Evolutionary conservation across 2,888 invertebrate genomes (phyloP).

Genomic region (Sesia apiformis): DNA sequence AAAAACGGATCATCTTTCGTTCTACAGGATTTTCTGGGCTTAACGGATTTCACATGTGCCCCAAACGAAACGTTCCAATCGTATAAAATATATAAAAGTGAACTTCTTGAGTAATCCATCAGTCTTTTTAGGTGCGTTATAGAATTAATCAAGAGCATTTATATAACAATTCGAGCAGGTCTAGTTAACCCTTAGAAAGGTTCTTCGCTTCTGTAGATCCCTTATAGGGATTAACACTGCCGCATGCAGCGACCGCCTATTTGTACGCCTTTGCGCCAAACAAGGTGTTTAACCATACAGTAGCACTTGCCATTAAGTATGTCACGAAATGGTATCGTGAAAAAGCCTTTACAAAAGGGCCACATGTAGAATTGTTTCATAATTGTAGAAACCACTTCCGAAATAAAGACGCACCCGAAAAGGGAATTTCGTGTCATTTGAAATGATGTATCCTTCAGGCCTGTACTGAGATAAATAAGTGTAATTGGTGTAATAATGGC

Average conservation of each 20-base stretch:
- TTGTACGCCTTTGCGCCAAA: constrained; percentile 46
- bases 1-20: constrained; percentile 36
- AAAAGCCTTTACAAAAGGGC: not conserved
- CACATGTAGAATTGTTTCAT: not conserved
- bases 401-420: not conserved
- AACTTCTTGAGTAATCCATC: not conserved
- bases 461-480: constrained; percentile 25
- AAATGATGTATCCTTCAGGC: constrained; percentile 27
- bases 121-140: not conserved
- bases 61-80: constrained; percentile 20
- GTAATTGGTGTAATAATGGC: constrained; percentile 57
- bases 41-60: constrained; percentile 52
- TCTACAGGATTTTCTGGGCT: constrained; percentile 48
- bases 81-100: constrained; percentile 10
- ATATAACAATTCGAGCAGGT: constrained; percentile 12
- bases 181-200: constrained; percentile 6
- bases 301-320: constrained; percentile 29
- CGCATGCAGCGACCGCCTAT: constrained; percentile 46
- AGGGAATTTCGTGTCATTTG: constrained; percentile 29
- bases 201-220: constrained; percentile 28
- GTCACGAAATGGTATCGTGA: constrained; percentile 35
- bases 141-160: not conserved
- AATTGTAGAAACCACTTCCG: not conserved
- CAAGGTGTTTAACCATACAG: constrained; percentile 52
- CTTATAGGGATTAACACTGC: constrained; percentile 47